Base-by-base conservation (phyloP, 2,797 vertebrate species). In the Muraenolepis orangiensis region DNA sequence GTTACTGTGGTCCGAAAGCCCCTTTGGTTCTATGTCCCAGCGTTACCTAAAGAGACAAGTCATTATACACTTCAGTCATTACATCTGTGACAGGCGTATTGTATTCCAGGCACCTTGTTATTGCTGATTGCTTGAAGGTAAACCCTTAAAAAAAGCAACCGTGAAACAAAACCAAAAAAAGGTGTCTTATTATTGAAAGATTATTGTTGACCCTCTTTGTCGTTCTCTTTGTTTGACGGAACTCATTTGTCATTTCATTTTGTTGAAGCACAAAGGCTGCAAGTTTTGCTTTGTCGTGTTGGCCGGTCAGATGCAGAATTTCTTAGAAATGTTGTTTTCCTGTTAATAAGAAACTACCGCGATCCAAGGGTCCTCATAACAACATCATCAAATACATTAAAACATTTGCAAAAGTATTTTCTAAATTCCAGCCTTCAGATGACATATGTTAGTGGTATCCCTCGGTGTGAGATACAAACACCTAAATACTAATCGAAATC, bases 331-430 rank as follows among this genome's bases (percentile, higher is more conserved):
- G 86, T n/a, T 79, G 73, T 80, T 74, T 82, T 76, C 78, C 77
- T 88, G 20, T 82, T 89, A 90, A 92, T 90, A 90, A 82, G 85
- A 86, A 83, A 81, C 61, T 0, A 1, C 77, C 77, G 74, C 71
- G 86, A 86, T n/a, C n/a, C n/a, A n/a, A n/a, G n/a, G n/a, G n/a
- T n/a, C n/a, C n/a, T n/a, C n/a, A n/a, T n/a, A n/a, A n/a, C n/a
- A n/a, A n/a, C n/a, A n/a, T n/a, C n/a, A n/a, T n/a, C n/a, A n/a
- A n/a, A n/a, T n/a, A n/a, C n/a, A n/a, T n/a, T n/a, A n/a, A n/a
- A n/a, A n/a, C n/a, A n/a, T n/a, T n/a, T n/a, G n/a, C n/a, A n/a
- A n/a, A n/a, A n/a, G n/a, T n/a, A n/a, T n/a, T n/a, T n/a, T n/a
- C n/a, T n/a, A n/a, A n/a, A n/a, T n/a, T n/a, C n/a, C n/a, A n/a